A percentile compares a stretch with the other conserved stretches of the same genome.
These are phyloP conservation scores for Batillaria attramentaria DNA, from an alignment of 1,140 invertebrate species.

Conservation along the genomic window DNA sequence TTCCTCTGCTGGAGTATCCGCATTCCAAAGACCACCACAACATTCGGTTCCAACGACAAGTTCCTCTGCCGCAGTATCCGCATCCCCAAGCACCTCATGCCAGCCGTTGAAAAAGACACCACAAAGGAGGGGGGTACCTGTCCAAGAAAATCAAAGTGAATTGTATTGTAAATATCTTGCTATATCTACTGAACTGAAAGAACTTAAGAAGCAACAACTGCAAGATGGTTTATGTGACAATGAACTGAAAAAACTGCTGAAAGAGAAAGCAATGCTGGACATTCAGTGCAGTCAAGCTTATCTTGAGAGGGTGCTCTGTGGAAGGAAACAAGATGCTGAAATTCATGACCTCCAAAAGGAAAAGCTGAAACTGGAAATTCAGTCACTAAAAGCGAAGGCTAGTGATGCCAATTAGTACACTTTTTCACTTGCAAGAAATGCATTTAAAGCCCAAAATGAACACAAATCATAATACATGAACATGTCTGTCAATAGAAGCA, in stretches of 20 bases:
- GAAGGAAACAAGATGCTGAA: neutral
- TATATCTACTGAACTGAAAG: neutral
- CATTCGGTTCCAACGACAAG: no score
- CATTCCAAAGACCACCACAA: no score
- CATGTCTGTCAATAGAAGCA: neutral
- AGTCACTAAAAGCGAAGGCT: neutral
- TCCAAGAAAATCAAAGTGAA: neutral
- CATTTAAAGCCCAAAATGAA: neutral
- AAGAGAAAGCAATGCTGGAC: neutral
- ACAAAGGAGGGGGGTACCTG: neutral
- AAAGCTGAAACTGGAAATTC: neutral
- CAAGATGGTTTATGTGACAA: neutral
- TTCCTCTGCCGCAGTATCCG: neutral
- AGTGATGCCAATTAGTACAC: neutral
- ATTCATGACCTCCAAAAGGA: neutral
- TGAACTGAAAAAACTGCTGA: neutral
- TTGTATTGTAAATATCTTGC: neutral
- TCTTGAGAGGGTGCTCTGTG: neutral
- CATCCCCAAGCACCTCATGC: no score
- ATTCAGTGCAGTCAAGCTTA: neutral
- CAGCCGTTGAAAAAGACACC: neutral
- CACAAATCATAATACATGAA: neutral
- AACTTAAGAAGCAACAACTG: neutral
- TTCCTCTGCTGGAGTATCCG: no score
- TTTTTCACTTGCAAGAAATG: neutral